Percentiles rank a stretch among this genome's conserved stretches.
These are phyloP conservation scores for Sebastes taczanowskii DNA, from an alignment of 2,797 vertebrate genomes.

Conservation along the genomic window DNA sequence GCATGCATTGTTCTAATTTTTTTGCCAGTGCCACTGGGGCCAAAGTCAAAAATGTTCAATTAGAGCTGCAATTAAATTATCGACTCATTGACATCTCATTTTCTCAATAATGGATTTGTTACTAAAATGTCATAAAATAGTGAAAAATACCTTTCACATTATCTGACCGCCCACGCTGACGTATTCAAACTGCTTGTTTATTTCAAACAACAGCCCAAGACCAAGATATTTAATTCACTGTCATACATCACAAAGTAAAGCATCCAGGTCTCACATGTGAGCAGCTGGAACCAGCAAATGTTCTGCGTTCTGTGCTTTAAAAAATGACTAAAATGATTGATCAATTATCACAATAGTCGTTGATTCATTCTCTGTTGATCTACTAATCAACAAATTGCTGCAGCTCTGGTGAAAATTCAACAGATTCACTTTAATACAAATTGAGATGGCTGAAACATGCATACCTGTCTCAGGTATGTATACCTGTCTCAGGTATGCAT, in stretches of 20 bases:
- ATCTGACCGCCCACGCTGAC: not conserved
- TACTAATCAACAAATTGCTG: not conserved
- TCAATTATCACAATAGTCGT: not conserved
- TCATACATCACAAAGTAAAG: not conserved
- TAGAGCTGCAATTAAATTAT: not conserved
- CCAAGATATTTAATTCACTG: not conserved
- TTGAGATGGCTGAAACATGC: not conserved
- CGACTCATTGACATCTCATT: not conserved
- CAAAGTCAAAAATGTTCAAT: not conserved
- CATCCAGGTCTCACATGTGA: not conserved
- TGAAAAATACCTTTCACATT: not conserved
- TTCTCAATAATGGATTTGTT: not conserved
- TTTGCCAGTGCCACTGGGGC: not conserved
- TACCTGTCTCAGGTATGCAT: not conserved
- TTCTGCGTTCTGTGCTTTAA: not conserved
- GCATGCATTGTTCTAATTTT: not conserved
- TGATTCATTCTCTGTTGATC: not conserved
- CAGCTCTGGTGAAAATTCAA: not conserved
- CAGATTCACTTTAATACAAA: not conserved
- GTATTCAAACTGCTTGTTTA: not conserved
- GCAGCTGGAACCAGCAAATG: not conserved
- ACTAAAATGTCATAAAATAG: not conserved
- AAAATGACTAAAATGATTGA: not conserved
- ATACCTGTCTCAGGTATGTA: too few relatives aligned
- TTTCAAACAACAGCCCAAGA: not conserved